Conservation (phyloP, 53 echinoderm and acorn worm genomes). For the Holothuria scabra region DNA sequence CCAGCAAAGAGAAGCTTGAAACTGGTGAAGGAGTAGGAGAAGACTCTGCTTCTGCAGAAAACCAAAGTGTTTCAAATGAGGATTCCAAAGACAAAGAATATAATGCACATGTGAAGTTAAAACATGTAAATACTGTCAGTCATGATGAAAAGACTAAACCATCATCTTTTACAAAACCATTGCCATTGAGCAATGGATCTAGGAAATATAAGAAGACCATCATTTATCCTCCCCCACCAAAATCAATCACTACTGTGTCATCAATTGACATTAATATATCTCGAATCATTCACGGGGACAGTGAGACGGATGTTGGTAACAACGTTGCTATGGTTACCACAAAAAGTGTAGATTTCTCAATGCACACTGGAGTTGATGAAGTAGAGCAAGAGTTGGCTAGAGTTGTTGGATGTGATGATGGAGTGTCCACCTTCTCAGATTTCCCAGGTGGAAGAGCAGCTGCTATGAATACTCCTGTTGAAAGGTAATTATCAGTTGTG, state of each 20-base stretch:
- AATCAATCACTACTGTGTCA: constrained; percentile 1
- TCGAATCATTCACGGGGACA: constrained; percentile 51
- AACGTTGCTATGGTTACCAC: constrained; percentile 57
- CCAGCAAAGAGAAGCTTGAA: too few relatives aligned
- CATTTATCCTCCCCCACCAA: neutral
- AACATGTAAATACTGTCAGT: neutral
- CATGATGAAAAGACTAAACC: too few relatives aligned
- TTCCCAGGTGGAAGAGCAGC: constrained; percentile 34
- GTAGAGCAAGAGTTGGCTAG: constrained; percentile 68
- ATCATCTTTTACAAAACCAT: too few relatives aligned
- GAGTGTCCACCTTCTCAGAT: constrained; percentile 27
- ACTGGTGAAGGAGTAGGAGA: too few relatives aligned
- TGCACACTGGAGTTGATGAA: constrained; percentile 63
- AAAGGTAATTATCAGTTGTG: constrained; percentile 22
- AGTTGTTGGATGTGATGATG: constrained; percentile 39
- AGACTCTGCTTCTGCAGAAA: too few relatives aligned
- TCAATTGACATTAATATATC: constrained; percentile 62
- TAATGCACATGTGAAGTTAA: neutral
- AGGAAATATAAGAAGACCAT: too few relatives aligned
- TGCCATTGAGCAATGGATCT: too few relatives aligned
- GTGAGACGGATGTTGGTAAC: constrained; percentile 49
- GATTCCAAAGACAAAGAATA: neutral
- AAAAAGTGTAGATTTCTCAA: constrained; percentile 84
- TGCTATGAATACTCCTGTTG: constrained; percentile 48
- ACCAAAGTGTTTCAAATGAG: neutral